These are phyloP conservation scores for Helicoverpa assulta DNA, from an alignment of 2,888 invertebrate genomes.

Conservation along the genomic window DNA sequence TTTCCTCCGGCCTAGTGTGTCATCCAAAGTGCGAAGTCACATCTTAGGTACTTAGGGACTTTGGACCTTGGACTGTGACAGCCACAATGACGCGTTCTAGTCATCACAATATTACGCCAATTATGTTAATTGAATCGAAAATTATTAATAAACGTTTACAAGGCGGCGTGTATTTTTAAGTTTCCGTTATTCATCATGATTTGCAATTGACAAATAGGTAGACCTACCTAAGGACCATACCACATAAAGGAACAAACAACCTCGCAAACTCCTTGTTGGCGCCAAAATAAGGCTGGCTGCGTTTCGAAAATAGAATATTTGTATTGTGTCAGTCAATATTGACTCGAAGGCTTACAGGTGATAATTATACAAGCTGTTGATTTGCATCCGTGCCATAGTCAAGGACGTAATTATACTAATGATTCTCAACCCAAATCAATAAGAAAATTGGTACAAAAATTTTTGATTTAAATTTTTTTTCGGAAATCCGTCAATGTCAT, in stretches of 20 bases:
- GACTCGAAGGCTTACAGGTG: no score
- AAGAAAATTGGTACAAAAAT: no score
- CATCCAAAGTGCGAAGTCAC: background rate
- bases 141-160: background rate
- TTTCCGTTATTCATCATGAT: constrained; percentile 3
- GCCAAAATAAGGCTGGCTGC: background rate
- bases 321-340: constrained; percentile 10
- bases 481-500: no score
- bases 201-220: background rate
- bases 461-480: no score
- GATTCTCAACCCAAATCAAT: no score
- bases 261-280: constrained; percentile 17
- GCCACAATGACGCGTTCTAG: background rate
- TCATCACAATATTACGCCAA: background rate
- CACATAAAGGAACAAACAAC: constrained; percentile 14
- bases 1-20: background rate
- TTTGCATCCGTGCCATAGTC: no score
- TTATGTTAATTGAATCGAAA: background rate
- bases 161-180: background rate
- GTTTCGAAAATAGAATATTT: constrained; percentile 15
- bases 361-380: no score
- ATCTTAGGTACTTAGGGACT: background rate
- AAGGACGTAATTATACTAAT: no score
- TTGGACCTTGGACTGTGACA: background rate
- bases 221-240: no score